Evolutionary conservation across 2,113 vertebrate genomes (phyloP).

Genomic region (Leucopsar rothschildi): DNA sequence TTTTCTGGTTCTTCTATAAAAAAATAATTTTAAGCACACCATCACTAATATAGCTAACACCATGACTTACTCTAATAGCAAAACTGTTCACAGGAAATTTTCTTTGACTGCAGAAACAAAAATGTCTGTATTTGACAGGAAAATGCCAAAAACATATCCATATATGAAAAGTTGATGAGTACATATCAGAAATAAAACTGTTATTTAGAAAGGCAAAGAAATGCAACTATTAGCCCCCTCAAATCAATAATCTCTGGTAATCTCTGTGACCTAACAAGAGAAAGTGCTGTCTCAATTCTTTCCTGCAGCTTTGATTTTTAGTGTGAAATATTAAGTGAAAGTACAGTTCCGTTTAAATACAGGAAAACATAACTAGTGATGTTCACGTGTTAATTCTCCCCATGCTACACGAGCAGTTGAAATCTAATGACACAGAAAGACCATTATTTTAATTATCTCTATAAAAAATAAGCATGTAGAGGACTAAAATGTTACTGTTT

Average conservation of each 20-base stretch:
- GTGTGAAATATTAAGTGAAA: slow-evolving; percentile 22
- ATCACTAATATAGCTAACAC: neutral
- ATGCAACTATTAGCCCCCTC: neutral
- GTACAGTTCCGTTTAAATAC: neutral
- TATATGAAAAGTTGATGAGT: neutral
- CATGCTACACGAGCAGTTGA: neutral
- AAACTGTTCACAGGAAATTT: neutral
- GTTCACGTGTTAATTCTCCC: neutral
- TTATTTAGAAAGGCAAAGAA: neutral
- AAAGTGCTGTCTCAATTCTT: neutral
- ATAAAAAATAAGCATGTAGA: neutral
- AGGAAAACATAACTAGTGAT: neutral
- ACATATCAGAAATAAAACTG: neutral
- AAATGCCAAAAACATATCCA: neutral
- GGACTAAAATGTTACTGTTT: neutral
- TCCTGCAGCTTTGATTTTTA: neutral
- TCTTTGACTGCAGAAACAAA: slow-evolving; percentile 3
- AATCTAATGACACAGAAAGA: neutral
- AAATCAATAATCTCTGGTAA: neutral
- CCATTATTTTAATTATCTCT: neutral
- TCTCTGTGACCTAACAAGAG: neutral
- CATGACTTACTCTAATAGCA: neutral
- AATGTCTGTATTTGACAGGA: neutral
- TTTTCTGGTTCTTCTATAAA: neutral
- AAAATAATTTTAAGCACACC: neutral